phyloP scores from a whole-genome alignment of 2,888 invertebrate genomes.

The Sthenelais limicola region DNA sequence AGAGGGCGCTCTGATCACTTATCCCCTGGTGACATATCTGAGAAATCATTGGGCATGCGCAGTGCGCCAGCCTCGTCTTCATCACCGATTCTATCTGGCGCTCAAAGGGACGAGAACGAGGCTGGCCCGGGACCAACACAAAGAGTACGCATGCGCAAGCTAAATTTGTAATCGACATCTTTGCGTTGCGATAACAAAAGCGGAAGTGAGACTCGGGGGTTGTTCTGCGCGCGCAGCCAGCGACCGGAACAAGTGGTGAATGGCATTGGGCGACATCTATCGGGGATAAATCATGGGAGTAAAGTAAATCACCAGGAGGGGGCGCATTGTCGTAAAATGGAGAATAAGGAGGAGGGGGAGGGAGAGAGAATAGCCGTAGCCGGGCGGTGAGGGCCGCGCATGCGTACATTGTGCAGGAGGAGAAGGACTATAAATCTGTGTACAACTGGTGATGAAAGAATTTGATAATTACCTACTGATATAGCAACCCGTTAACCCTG shows the following conservation, averaged over 20 bases:
- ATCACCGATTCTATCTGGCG: constrained; percentile 3
- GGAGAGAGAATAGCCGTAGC: too few species aligned
- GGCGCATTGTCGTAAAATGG: constrained; percentile 34
- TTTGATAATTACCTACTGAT: constrained; percentile 38
- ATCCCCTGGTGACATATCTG: constrained; percentile 38
- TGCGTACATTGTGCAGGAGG: too few species aligned
- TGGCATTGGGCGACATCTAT: constrained; percentile 16
- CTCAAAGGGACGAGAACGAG: constrained; percentile 7
- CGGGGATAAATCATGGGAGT: constrained; percentile 21
- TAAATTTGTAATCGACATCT: constrained; percentile 35
- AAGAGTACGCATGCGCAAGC: not conserved
- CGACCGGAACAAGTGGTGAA: constrained; percentile 28
- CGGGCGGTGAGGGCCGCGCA: too few species aligned
- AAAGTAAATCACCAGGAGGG: constrained; percentile 25
- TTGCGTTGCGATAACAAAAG: constrained; percentile 29
- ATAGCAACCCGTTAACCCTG: constrained; percentile 34
- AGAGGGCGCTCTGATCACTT: constrained; percentile 34
- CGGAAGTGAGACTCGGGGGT: constrained; percentile 18
- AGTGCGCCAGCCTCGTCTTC: constrained; percentile 23
- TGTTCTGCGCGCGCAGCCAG: constrained; percentile 34
- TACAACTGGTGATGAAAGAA: constrained; percentile 29
- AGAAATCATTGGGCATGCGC: constrained; percentile 31
- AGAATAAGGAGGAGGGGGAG: too few species aligned
- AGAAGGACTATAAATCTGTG: constrained; percentile 21
- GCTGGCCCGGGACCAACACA: too few species aligned